Conservation (phyloP, 2,113 vertebrate genomes). For the Hiodon tergisus region DNA sequence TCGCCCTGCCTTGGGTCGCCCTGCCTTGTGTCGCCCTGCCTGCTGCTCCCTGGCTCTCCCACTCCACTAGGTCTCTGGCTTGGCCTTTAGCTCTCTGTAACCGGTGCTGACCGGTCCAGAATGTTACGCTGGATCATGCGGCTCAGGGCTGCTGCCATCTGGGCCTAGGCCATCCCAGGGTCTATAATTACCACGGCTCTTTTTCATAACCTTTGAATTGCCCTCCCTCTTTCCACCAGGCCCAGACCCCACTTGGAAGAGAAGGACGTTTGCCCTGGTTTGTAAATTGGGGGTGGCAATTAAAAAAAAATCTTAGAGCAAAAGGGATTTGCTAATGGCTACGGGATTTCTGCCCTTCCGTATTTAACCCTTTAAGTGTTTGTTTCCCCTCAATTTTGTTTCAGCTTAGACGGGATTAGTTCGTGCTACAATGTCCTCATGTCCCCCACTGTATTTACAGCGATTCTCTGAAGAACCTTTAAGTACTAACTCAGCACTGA, state of each 20-base stretch:
- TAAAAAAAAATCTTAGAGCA: neutral
- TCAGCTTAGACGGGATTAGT: constrained; percentile 29
- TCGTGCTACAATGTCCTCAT: constrained; percentile 20
- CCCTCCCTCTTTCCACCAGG: neutral
- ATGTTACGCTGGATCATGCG: constrained; percentile 52
- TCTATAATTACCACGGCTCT: constrained; percentile 42
- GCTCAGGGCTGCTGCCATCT: constrained; percentile 39
- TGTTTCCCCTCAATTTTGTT: neutral
- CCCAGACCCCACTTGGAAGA: neutral
- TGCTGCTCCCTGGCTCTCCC: neutral
- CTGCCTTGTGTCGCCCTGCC: neutral
- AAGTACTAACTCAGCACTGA: neutral
- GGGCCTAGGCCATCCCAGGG: constrained; percentile 35
- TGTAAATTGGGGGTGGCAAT: too few species aligned
- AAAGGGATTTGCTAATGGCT: neutral
- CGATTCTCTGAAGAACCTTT: neutral
- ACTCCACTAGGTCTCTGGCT: constrained; percentile 5
- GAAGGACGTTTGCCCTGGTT: neutral
- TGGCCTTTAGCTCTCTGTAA: constrained; percentile 20
- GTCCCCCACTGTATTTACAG: constrained; percentile 34
- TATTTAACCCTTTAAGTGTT: neutral
- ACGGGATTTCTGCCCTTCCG: neutral
- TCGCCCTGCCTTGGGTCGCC: too few species aligned
- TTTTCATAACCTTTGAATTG: constrained; percentile 24
- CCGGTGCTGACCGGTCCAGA: constrained; percentile 50